Base-by-base conservation (phyloP, 1,140 invertebrate genomes). In the Drosophila seguyi region DNA sequence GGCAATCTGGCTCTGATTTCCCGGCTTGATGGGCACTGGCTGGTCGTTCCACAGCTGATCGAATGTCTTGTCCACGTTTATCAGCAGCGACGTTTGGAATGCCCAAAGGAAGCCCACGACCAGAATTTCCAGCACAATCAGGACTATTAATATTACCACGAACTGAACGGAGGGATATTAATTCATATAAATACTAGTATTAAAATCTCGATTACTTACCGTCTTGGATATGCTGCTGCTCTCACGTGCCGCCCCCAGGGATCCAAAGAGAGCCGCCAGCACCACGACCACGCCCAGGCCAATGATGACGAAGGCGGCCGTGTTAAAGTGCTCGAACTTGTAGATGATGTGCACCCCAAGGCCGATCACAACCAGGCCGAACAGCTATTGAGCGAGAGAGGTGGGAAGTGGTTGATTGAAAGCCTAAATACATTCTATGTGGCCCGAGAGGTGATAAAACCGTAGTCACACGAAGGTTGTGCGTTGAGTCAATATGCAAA, bases 1-100 rank as follows among this genome's bases (percentile, higher is more conserved):
- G 60, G 87, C 81, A 25, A 92, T 92, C 61, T 90, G 79, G 56
- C 87, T 92, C 47, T 66, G 69, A 68, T 92, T 92, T n/a, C 75
- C 87, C 1, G 91, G 91, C 63, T 76, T 92, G 4, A 92, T 81
- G 16, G 91, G 91, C 53, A 91, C 73, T 1, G 81, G 79, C 56
- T 86, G 91, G 57, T 86, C 73, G 11, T 79, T 65, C 91, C 91
- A 92, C 38, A 92, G 50, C 38, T 91, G 39, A 56, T 91, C 87
- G 57, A 92, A 92, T 16, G 71, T 86, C 5, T 77, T 77, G 58
- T 92, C 87, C 44, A 91, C 84, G 56, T 90, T 92, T 42, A 92
- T 92, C 25, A 92, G 73, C 50, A 92, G 53, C 38, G 87, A 86
- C 16, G 53, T 58, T 81, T 92, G 79, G 75, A 92, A 92, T 38